Evolutionary conservation across 2,888 invertebrate genomes (phyloP).

Genomic region (Conchocele bisecta): DNA sequence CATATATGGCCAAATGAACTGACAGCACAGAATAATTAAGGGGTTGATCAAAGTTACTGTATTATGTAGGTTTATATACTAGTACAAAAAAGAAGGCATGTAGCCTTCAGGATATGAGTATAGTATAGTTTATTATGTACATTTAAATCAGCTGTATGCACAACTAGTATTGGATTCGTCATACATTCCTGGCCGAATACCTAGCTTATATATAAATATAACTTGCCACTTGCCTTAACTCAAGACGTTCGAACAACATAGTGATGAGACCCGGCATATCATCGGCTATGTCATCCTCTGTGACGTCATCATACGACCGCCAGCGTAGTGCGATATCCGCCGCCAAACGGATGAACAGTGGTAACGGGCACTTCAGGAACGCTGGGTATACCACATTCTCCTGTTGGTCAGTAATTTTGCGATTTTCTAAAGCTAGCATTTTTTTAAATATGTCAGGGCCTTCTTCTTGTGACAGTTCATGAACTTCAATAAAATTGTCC

Average conservation of each 20-base stretch:
- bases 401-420: slow-evolving; percentile 66
- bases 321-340: slow-evolving; percentile 69
- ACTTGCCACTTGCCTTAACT: no score
- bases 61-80: no score
- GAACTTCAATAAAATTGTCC: slow-evolving; percentile 56
- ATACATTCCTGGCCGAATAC: no score
- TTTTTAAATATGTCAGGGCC: slow-evolving; percentile 66
- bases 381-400: slow-evolving; percentile 60
- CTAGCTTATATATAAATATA: no score
- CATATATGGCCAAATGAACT: no score
- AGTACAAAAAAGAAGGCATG: no score
- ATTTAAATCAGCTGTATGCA: no score
- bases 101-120: no score
- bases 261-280: slow-evolving; percentile 72
- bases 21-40: no score
- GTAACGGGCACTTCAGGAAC: slow-evolving; percentile 68
- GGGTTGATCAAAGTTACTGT: no score
- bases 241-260: slow-evolving; percentile 69
- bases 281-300: slow-evolving; percentile 48
- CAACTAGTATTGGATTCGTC: no score
- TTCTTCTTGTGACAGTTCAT: slow-evolving; percentile 57
- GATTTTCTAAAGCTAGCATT: slow-evolving; percentile 60
- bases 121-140: no score
- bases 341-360: slow-evolving; percentile 71
- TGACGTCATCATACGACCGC: slow-evolving; percentile 67